A percentile compares a stretch with the other conserved stretches of the same genome.
phyloP scores from a whole-genome alignment of 2,888 invertebrate genomes.

The Drosophila eohydei region DNA sequence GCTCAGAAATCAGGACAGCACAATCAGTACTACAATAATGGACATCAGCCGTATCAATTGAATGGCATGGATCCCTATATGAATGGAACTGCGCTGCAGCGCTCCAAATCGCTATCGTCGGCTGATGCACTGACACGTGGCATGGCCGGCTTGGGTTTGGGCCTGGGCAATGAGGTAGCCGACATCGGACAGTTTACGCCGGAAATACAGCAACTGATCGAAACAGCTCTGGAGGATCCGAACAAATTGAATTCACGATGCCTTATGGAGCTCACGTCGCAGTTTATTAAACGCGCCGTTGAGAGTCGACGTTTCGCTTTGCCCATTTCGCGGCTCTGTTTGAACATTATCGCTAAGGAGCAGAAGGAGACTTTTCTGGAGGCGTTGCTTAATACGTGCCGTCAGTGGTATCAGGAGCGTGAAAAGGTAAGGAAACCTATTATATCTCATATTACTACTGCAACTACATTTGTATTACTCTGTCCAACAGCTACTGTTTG shows the following conservation, averaged over 20 bases:
- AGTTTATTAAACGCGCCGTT: conserved; percentile 92
- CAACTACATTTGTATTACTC: neutral
- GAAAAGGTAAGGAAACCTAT: conserved; percentile 86
- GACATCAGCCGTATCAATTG: conserved; percentile 60
- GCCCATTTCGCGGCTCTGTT: conserved; percentile 93
- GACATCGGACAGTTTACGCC: conserved; percentile 91
- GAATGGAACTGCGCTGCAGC: conserved; percentile 86
- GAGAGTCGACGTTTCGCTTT: conserved; percentile 91
- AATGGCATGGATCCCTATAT: conserved; percentile 75
- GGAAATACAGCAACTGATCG: conserved; percentile 90
- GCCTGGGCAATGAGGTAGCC: conserved; percentile 89
- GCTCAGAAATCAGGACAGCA: conserved; percentile 78
- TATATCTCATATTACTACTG: neutral
- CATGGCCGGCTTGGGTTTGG: conserved; percentile 88
- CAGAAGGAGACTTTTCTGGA: conserved; percentile 95
- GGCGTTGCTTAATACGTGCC: conserved; percentile 94
- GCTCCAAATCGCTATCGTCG: conserved; percentile 93
- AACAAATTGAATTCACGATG: conserved; percentile 90
- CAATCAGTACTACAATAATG: conserved; percentile 42
- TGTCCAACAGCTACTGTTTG: conserved; percentile 78
- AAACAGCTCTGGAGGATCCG: conserved; percentile 93
- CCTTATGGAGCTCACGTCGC: conserved; percentile 94
- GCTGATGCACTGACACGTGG: conserved; percentile 90
- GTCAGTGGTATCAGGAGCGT: conserved; percentile 95
- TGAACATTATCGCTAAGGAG: conserved; percentile 94